These are phyloP conservation scores for Caenorhabditis uteleia DNA, from an alignment of 2,888 invertebrate species.

Conservation along the genomic window DNA sequence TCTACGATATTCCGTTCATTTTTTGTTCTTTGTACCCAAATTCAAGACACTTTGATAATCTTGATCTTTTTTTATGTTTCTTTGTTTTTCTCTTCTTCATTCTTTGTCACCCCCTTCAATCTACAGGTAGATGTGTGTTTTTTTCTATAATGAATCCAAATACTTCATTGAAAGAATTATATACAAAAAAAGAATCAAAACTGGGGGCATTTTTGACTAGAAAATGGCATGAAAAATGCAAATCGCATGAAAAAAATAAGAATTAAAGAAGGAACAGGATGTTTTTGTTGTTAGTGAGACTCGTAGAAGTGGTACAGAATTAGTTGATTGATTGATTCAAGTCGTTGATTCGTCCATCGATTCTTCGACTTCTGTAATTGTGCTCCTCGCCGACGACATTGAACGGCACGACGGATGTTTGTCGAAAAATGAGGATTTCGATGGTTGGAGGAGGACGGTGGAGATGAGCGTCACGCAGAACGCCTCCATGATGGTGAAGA, in stretches of 20 bases:
- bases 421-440: conserved; percentile 57
- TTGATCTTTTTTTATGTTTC: no score
- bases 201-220: conserved; percentile 16
- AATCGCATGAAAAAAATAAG: neutral
- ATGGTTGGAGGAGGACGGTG: conserved; percentile 62
- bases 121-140: no score
- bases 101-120: no score
- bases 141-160: no score
- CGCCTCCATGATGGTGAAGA: conserved; percentile 62
- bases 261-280: neutral
- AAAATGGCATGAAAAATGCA: conserved; percentile 13
- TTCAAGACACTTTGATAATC: no score
- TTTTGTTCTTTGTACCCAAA: no score
- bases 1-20: no score
- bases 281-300: neutral
- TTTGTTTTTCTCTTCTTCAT: no score
- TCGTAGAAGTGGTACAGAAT: neutral
- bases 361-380: conserved; percentile 37
- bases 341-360: conserved; percentile 39
- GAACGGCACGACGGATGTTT: conserved; percentile 55
- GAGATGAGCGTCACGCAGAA: conserved; percentile 64
- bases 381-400: conserved; percentile 38
- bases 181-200: conserved; percentile 1
- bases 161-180: no score
- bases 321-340: conserved; percentile 4